A percentile compares a stretch with the other conserved stretches of the same genome.
phyloP scores from a whole-genome alignment of 37 sponge, comb jelly and placozoan genomes.

The Ephydatia muelleri region DNA sequence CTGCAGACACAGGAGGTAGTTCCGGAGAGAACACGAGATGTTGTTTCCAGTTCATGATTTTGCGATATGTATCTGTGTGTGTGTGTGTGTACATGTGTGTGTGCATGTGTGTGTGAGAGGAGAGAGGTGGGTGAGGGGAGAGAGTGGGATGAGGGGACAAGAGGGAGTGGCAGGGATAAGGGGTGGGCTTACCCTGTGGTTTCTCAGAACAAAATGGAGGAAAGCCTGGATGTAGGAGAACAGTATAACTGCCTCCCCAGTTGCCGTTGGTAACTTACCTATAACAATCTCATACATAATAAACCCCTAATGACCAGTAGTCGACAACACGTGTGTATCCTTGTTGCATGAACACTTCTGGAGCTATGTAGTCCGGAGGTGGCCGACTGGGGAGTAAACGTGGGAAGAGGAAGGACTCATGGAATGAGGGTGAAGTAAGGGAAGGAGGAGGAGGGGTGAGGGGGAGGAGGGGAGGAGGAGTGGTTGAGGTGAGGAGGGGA shows the following conservation, averaged over 20 bases:
- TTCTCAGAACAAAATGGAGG: conserved; percentile 97
- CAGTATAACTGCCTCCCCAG: background rate
- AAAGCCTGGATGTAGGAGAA: conserved; percentile 56
- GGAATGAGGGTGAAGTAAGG: background rate
- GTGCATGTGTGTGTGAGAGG: too few relatives aligned
- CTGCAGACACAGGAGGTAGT: conserved; percentile 79
- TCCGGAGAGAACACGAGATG: conserved; percentile 94
- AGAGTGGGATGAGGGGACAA: background rate
- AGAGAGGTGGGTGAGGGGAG: background rate
- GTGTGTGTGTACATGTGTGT: background rate
- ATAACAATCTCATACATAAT: conserved; percentile 99
- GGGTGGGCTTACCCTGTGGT: conserved; percentile 60
- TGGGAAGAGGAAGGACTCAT: background rate
- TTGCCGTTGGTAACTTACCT: conserved; percentile 57
- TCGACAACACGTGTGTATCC: conserved; percentile 89
- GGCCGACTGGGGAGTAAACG: too few relatives aligned
- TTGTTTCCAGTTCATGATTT: conserved; percentile 93
- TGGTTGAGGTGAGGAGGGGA: background rate
- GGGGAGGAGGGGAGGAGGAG: background rate
- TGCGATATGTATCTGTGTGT: conserved; percentile 88
- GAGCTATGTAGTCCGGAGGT: conserved; percentile 99
- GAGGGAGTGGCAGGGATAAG: background rate
- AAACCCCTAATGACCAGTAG: conserved; percentile 97
- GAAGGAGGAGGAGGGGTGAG: background rate
- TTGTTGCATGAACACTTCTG: conserved; percentile 93